Evolutionary conservation across 2,888 invertebrate genomes (phyloP).

Genomic region (Stenoptilia bipunctidactyla): DNA sequence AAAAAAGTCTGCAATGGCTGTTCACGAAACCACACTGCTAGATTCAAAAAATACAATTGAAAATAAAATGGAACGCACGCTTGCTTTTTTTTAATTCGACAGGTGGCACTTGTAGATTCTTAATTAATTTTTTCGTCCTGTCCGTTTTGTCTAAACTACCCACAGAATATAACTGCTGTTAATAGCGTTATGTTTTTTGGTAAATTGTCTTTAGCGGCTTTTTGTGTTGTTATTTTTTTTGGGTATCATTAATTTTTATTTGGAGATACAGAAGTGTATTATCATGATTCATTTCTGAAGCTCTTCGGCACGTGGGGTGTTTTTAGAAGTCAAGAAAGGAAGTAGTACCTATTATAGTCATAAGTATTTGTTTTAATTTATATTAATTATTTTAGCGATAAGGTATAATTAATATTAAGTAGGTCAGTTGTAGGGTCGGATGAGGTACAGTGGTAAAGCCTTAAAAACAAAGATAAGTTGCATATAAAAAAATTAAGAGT

Average conservation of each 20-base stretch:
- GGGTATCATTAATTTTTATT: slow-evolving; percentile 9
- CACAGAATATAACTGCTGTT: slow-evolving; percentile 9
- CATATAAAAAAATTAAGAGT: too few relatives aligned
- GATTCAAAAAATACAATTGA: too few relatives aligned
- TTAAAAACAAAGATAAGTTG: too few relatives aligned
- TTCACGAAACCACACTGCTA: too few relatives aligned
- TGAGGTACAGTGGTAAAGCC: too few relatives aligned
- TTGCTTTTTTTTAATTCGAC: slow-evolving; percentile 2
- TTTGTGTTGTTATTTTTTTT: slow-evolving; percentile 9
- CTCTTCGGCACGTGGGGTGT: neutral
- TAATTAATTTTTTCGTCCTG: slow-evolving; percentile 7
- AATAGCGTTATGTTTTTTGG: slow-evolving; percentile 19
- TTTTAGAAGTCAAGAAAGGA: slow-evolving; percentile 9
- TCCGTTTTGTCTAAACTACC: neutral
- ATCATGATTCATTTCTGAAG: neutral
- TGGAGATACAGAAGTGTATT: slow-evolving; percentile 4
- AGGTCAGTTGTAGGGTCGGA: too few relatives aligned
- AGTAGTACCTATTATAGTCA: too few relatives aligned
- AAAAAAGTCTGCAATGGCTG: too few relatives aligned
- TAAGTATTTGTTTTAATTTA: too few relatives aligned
- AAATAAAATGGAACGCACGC: too few relatives aligned
- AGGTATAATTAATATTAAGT: too few relatives aligned
- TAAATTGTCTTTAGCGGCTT: slow-evolving; percentile 16
- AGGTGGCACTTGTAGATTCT: slow-evolving; percentile 7
- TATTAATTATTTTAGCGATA: too few relatives aligned